Evolutionary conservation across 2,113 vertebrate genomes (phyloP).

Genomic region (Centropristis striata): DNA sequence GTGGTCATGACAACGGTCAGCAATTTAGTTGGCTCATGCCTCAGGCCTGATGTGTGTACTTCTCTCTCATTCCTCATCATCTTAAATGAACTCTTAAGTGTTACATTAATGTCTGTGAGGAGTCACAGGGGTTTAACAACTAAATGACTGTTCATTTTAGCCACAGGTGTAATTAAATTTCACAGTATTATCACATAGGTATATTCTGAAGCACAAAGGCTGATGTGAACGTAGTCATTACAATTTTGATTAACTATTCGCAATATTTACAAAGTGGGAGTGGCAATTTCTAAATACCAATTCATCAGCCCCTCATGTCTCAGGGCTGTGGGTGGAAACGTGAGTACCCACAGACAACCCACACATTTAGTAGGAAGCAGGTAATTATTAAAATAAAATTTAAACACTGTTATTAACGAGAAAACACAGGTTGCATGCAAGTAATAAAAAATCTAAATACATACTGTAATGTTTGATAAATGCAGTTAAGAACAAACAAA

Average conservation of each 20-base stretch:
- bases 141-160: background rate
- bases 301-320: background rate
- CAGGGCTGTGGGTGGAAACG: constrained; percentile 14
- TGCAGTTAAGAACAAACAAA: background rate
- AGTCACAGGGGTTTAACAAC: background rate
- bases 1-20: background rate
- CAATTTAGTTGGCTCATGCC: background rate
- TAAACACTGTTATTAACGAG: too few relatives aligned
- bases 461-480: background rate
- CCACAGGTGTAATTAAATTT: background rate
- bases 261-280: constrained; percentile 12
- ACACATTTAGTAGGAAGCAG: background rate
- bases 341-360: background rate
- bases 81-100: background rate
- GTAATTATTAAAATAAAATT: constrained; percentile 16
- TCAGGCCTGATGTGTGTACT: background rate
- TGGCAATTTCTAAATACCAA: background rate
- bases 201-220: background rate
- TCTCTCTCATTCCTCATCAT: background rate
- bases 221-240: background rate
- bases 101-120: background rate
- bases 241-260: background rate
- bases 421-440: background rate
- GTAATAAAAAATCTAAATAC: background rate
- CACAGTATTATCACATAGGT: background rate